Evolutionary conservation across 2,888 invertebrate genomes (phyloP).

Genomic region (Limnephilus lunatus): DNA sequence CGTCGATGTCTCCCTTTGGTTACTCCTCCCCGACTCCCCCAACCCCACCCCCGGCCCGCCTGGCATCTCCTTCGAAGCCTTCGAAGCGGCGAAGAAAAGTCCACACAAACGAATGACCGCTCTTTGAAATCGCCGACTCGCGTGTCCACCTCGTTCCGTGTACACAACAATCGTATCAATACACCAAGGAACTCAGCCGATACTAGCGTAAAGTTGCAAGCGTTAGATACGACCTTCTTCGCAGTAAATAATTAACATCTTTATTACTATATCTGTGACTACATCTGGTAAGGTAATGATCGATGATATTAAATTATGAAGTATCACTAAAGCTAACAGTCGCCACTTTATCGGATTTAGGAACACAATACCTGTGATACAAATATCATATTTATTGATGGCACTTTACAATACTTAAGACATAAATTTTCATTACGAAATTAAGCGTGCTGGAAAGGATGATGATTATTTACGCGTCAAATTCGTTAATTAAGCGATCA

Average conservation of each 20-base stretch:
- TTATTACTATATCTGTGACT: conserved; percentile 65
- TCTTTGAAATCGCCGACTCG: conserved; percentile 55
- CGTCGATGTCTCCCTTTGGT: conserved; percentile 53
- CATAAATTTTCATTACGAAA: conserved; percentile 42
- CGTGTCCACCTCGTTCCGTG: conserved; percentile 10
- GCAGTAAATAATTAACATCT: conserved; percentile 61
- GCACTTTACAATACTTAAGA: conserved; percentile 12
- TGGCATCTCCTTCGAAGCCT: conserved; percentile 39
- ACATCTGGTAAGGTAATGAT: conserved; percentile 62
- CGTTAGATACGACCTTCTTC: conserved; percentile 44
- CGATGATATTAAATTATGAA: conserved; percentile 64
- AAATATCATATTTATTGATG: conserved; percentile 21
- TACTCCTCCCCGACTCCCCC: not conserved
- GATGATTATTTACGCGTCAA: not conserved
- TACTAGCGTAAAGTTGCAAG: not conserved
- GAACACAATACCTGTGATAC: conserved; percentile 34
- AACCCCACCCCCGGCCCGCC: conserved; percentile 3
- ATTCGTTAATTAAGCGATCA: not conserved
- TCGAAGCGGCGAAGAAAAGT: conserved; percentile 53
- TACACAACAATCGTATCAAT: conserved; percentile 4
- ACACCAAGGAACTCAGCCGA: not conserved
- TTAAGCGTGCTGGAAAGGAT: not conserved
- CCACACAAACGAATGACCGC: conserved; percentile 52
- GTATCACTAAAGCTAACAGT: conserved; percentile 58
- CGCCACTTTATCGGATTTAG: conserved; percentile 47